Base-by-base conservation (phyloP, 2,113 vertebrate genomes). In the Macquaria australasica region DNA sequence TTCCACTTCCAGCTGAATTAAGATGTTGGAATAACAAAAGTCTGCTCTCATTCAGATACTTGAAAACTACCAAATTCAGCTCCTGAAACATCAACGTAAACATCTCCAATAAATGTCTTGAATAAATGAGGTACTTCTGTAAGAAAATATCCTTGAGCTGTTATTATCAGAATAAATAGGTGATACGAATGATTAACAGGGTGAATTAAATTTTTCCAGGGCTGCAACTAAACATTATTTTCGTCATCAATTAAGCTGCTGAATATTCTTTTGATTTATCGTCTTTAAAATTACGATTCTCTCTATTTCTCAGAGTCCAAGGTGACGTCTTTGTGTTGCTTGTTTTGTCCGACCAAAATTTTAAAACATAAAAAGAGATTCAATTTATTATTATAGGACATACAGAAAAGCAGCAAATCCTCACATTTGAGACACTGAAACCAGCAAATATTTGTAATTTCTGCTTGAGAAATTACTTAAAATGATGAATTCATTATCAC, bases 131-230 rank as follows among this genome's bases (percentile, higher is more conserved):
- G 5, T 10, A 16, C 12, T 50, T 8, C 6, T 28, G 34, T 53
- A 41, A 5, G 48, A 70, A 69, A 76, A 72, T 48, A 51, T 53
- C 74, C 62, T 63, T 63, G 45, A 74, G 18, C 21, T 73, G 70
- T 78, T 16, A 45, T 15, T 66, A 63, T 53, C 31, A 51, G 37
- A 51, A 45, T 53, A 48, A 68, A 72, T 37, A 28, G 39, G 28
- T 41, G 15, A 59, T 41, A 16, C 39, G 14, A 77, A 51, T 23
- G 3, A 70, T 34, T 25, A 62, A 66, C 2, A 41, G 7, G 39
- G 15, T 41, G 37, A 10, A 45, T 56, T 21, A 15, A 21, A 15
- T 14, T 25, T 56, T 28, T 76, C 14, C 16, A 5, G 15, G 20
- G 23, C 25, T 25, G 6, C 59, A n/a, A 11, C 20, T 43, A 18